Base-by-base conservation (phyloP, 2,113 vertebrate species). In the Mohoua ochrocephala region DNA sequence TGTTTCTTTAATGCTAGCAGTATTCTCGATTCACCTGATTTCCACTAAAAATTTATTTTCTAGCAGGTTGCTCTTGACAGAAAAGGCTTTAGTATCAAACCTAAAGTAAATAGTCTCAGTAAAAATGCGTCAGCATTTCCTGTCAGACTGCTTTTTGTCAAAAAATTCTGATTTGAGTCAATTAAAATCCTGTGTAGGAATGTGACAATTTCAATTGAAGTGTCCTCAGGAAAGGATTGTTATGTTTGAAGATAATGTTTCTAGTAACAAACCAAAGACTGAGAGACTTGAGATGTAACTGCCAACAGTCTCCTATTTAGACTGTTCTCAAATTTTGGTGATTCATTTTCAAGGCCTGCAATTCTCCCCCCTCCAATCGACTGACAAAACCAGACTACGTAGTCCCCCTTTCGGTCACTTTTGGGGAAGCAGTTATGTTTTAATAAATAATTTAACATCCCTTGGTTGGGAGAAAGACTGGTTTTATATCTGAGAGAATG, bases 71-170 rank as follows among this genome's bases (percentile, higher is more conserved):
- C 15, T 71, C 28, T 53, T 56, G 31, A 47, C 13, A 93, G 20
- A 53, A 91, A 39, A 61, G 12, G 0, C 5, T 93, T 83, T 86
- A 76, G 57, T 90, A 70, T 83, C 37, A 83, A 68, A 22, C 7
- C 11, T 76, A 47, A 61, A 76, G 45, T 52, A 85, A 91, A 89
- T 9, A 50, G 14, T 53, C 26, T 44, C 57, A 60, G 30, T 24
- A 83, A 90, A 93, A 91, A 88, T 69, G 33, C 57, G 28, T 69
- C 83, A 94, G 9, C 31, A 35, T 70, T 94, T 92, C 37, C 63
- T 50, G 49, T 28, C 28, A 44, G 35, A 27, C 21, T 56, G 6
- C 1, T 60, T 93, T 84, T 80, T 69, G 63, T 74, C 22, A 77
- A 67, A 92, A 94, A 93, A 85, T 26, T 33, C 9, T 83, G 82